phyloP scores from a whole-genome alignment of 1,140 invertebrate species.

The Panagrolaimus sp. region DNA sequence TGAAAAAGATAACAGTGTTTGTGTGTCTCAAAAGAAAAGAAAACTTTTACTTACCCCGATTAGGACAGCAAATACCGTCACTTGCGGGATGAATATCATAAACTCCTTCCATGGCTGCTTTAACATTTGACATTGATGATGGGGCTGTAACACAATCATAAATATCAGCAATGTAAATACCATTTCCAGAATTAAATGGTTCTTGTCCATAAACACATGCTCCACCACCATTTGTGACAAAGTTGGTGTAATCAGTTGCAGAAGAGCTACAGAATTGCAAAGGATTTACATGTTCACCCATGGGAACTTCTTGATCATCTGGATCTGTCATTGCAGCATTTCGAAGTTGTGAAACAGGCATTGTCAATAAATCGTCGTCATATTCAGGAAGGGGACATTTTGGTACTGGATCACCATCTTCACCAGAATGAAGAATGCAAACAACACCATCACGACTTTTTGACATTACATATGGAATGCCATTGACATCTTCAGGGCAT shows the following conservation, averaged over 20 bases:
- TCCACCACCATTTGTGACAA: conserved; percentile 53
- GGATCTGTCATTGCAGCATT: conserved; percentile 59
- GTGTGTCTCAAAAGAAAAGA: background rate
- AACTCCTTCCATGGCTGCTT: conserved; percentile 56
- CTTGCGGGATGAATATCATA: conserved; percentile 35
- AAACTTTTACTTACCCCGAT: conserved; percentile 8
- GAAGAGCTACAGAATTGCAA: conserved; percentile 51
- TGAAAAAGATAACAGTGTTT: too few relatives aligned
- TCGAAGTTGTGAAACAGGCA: conserved; percentile 58
- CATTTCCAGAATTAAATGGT: conserved; percentile 50
- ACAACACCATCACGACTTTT: conserved; percentile 58
- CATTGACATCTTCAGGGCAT: conserved; percentile 57
- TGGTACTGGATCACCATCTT: conserved; percentile 57
- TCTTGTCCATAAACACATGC: conserved; percentile 50
- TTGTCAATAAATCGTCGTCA: conserved; percentile 54
- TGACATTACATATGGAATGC: conserved; percentile 52
- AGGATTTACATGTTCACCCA: conserved; percentile 58
- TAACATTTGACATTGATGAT: conserved; percentile 53
- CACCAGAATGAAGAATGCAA: conserved; percentile 55
- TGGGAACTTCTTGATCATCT: conserved; percentile 57
- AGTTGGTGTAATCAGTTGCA: conserved; percentile 53
- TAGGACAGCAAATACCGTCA: conserved; percentile 41
- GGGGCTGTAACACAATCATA: conserved; percentile 52
- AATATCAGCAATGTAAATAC: conserved; percentile 54
- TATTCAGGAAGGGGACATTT: conserved; percentile 58